Evolutionary conservation across 1,140 invertebrate genomes (phyloP), one percentile per base, ranked within the genome.

Genomic region (Triops longicaudatus): DNA sequence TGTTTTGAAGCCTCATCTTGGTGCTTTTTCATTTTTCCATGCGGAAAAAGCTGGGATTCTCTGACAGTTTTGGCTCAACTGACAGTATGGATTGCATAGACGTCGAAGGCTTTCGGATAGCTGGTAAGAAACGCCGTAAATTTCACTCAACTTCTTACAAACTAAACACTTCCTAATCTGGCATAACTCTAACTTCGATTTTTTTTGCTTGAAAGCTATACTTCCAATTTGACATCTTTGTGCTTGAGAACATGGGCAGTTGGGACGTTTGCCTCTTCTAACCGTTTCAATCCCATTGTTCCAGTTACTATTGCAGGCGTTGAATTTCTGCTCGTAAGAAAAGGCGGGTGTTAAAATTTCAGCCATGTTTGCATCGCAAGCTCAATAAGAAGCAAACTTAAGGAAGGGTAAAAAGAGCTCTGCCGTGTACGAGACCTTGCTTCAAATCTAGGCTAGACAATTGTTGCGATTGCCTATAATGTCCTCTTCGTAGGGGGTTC

Each of bases 81-180:
- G 50, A 63, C n/a, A 63, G 14, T 63, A 63, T 63, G 50, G 50
- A 63, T 63, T 9, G 50, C 50, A 63, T 63, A 63, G 50, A 63
- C 50, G 50, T 63, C 50, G 50, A 63, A 63, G 50, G 50, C 14
- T 63, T 63, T 22, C 50, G 50, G 50, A 63, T 63, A 63, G 50
- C 50, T n/a, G 50, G 50, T 63, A 63, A 63, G 31, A 7, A 37
- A 12, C 14, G 10, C 50, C 22, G n/a, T 63, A 6, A 63, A 63
- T 63, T 63, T 0, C n/a, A 14, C 50, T 22, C 50, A 63, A n/a
- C 17, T 6, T n/a, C 14, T 63, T 63, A 22, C 22, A 22, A 63
- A 63, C 50, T 63, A 2, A 37, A 37, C 31, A 7, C 31, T 63
- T 17, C 50, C 50, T 14, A 63, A 63, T 17, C 22, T n/a, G 50